phyloP scores from a whole-genome alignment of 2,888 invertebrate species.

The Elmis aenea region DNA sequence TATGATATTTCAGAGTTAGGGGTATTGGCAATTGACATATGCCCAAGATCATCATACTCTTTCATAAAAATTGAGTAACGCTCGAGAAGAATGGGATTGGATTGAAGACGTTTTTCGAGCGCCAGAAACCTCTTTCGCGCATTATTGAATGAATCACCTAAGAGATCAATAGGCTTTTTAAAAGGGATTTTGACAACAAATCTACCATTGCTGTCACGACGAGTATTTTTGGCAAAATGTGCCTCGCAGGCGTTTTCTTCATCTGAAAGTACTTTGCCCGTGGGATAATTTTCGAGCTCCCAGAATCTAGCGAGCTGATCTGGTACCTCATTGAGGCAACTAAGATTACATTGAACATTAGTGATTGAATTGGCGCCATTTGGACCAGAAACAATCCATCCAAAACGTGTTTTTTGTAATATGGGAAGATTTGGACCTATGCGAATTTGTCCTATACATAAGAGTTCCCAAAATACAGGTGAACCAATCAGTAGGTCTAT shows the following conservation, averaged over 20 bases:
- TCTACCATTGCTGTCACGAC: neutral
- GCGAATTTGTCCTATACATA: slow-evolving; percentile 4
- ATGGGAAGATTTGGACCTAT: slow-evolving; percentile 8
- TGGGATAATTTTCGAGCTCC: slow-evolving; percentile 10
- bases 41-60: slow-evolving; percentile 4
- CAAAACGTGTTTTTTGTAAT: slow-evolving; percentile 12
- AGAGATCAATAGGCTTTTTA: neutral
- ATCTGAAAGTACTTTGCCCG: neutral
- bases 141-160: slow-evolving; percentile 5
- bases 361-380: neutral
- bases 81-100: neutral
- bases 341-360: slow-evolving; percentile 3
- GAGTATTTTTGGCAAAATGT: slow-evolving; percentile 6
- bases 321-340: neutral
- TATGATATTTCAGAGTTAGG: neutral
- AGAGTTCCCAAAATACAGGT: slow-evolving; percentile 6
- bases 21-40: slow-evolving; percentile 4
- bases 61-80: slow-evolving; percentile 5
- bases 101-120: slow-evolving; percentile 1
- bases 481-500: slow-evolving; percentile 24
- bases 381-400: slow-evolving; percentile 13
- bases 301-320: slow-evolving; percentile 10
- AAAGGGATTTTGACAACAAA: slow-evolving; percentile 10
- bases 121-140: slow-evolving; percentile 6
- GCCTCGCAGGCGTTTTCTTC: slow-evolving; percentile 7